phyloP scores from a whole-genome alignment of 1,140 invertebrate genomes.

The Trissolcus basalis region DNA sequence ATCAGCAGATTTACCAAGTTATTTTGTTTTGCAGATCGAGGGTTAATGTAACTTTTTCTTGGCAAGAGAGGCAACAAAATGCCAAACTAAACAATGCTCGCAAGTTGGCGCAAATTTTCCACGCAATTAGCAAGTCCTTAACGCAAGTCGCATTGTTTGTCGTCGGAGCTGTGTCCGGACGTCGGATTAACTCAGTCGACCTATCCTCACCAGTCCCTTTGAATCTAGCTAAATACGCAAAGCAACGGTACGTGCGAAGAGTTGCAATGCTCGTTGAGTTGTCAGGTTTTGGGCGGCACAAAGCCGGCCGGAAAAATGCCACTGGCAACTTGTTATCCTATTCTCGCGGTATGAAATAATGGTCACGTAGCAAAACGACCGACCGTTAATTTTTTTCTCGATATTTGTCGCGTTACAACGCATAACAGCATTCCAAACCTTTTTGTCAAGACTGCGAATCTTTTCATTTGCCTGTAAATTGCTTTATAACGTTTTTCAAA shows the following conservation, averaged over 20 bases:
- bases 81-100: constrained; percentile 19
- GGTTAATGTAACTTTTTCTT: too few relatives aligned
- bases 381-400: constrained; percentile 48
- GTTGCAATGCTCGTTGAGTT: constrained; percentile 43
- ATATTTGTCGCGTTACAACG: constrained; percentile 14
- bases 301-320: constrained; percentile 53
- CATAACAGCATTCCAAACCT: constrained; percentile 20
- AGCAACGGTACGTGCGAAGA: constrained; percentile 50
- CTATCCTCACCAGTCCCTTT: constrained; percentile 25
- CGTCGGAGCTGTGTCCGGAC: constrained; percentile 20
- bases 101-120: constrained; percentile 40
- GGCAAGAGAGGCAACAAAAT: constrained; percentile 26
- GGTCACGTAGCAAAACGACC: constrained; percentile 50
- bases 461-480: too few relatives aligned
- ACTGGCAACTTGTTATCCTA: constrained; percentile 52
- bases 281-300: constrained; percentile 39
- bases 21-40: too few relatives aligned
- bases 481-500: too few relatives aligned
- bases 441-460: not conserved
- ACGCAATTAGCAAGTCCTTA: constrained; percentile 53
- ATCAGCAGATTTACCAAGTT: too few relatives aligned
- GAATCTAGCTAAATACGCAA: constrained; percentile 44
- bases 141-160: constrained; percentile 45
- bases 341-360: constrained; percentile 45
- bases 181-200: constrained; percentile 39